Evolutionary conservation across 1,140 invertebrate genomes (phyloP).

Genomic region (Dryas iulia): DNA sequence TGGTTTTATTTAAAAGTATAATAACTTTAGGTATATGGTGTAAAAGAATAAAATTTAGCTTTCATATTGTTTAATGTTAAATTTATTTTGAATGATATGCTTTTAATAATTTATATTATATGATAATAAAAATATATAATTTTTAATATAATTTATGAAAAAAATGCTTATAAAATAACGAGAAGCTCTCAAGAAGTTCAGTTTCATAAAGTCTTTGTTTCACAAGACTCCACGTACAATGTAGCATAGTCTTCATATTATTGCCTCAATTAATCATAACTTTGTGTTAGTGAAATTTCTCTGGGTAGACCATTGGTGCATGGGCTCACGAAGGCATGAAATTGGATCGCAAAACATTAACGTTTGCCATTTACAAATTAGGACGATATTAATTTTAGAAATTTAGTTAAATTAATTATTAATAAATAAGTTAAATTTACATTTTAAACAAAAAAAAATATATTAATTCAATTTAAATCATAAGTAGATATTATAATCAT

Average conservation of each 20-base stretch:
- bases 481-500: not conserved
- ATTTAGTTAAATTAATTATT: not conserved
- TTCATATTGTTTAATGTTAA: too few species aligned
- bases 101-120: too few species aligned
- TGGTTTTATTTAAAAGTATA: not conserved
- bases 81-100: too few species aligned
- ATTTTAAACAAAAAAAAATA: not conserved
- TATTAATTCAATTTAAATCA: not conserved
- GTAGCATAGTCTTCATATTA: conserved; percentile 58
- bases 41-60: too few species aligned
- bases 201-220: conserved; percentile 33
- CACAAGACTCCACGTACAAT: conserved; percentile 37
- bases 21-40: not conserved
- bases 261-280: conserved; percentile 78
- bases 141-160: too few species aligned
- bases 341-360: conserved; percentile 73
- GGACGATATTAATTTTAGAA: conserved; percentile 56
- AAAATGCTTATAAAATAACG: conserved; percentile 9
- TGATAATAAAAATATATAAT: too few species aligned
- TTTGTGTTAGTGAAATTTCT: conserved; percentile 78
- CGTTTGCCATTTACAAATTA: conserved; percentile 58
- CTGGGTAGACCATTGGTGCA: conserved; percentile 69
- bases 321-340: conserved; percentile 75
- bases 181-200: conserved; percentile 9
- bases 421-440: not conserved